Percentiles rank a stretch among this genome's conserved stretches.
Evolutionary conservation across 1,140 invertebrate species (phyloP).

Genomic region (Helicoverpa zea): DNA sequence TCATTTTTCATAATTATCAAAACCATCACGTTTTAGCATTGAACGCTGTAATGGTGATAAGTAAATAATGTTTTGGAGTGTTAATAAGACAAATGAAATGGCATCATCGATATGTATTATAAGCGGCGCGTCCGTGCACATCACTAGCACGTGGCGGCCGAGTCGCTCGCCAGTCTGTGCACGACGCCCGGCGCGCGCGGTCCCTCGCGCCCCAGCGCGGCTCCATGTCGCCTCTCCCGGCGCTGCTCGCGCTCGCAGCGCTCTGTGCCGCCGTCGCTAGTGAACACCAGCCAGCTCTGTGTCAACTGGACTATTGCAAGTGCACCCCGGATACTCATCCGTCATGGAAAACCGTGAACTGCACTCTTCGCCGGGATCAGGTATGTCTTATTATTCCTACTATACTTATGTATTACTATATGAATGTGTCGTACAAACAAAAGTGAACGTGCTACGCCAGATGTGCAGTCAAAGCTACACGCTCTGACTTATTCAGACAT

Average conservation of each 20-base stretch:
- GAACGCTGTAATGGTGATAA: slow-evolving; percentile 49
- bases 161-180: slow-evolving; percentile 68
- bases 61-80: slow-evolving; percentile 46
- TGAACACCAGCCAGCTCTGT: slow-evolving; percentile 81
- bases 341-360: slow-evolving; percentile 89
- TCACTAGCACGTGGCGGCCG: slow-evolving; percentile 63
- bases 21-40: slow-evolving; percentile 53
- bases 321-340: slow-evolving; percentile 87
- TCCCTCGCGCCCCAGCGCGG: slow-evolving; percentile 71
- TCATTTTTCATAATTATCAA: slow-evolving; percentile 50
- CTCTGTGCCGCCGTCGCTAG: slow-evolving; percentile 59
- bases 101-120: slow-evolving; percentile 79
- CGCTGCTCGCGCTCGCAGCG: slow-evolving; percentile 67
- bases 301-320: slow-evolving; percentile 87
- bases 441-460: slow-evolving; percentile 58
- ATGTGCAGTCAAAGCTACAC: slow-evolving; percentile 47
- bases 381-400: slow-evolving; percentile 61
- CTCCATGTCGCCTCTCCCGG: slow-evolving; percentile 77
- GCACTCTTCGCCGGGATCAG: slow-evolving; percentile 88
- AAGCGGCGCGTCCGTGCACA: slow-evolving; percentile 54
- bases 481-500: slow-evolving; percentile 28
- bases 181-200: slow-evolving; percentile 72
- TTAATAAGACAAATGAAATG: slow-evolving; percentile 63
- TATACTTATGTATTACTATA: too few relatives aligned
- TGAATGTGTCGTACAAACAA: slow-evolving; percentile 51